A percentile compares a stretch with the other conserved stretches of the same genome.
phyloP scores from a whole-genome alignment of 2,797 vertebrate species.

The Malurus leucopterus region DNA sequence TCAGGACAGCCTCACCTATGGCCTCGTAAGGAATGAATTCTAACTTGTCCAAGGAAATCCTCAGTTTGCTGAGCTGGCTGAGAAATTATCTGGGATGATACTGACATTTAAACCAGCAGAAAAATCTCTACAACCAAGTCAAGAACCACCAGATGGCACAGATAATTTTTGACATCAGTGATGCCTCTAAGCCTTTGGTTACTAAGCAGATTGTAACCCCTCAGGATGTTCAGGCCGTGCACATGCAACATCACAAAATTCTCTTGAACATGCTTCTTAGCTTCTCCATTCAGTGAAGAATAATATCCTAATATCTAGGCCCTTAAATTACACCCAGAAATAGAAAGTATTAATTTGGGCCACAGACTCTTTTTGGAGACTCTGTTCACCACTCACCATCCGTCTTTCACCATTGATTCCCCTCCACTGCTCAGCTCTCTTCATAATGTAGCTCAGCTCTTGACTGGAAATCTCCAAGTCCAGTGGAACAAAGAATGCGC shows the following conservation, averaged over 20 bases:
- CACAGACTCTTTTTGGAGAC: neutral
- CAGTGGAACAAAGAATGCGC: slow-evolving; percentile 81
- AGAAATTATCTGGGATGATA: neutral
- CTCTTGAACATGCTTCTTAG: neutral
- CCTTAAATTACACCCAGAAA: neutral
- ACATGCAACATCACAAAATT: neutral
- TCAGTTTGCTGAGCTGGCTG: neutral
- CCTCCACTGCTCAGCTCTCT: slow-evolving; percentile 90
- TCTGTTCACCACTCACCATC: slow-evolving; percentile 75
- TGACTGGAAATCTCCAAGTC: slow-evolving; percentile 91
- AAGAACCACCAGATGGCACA: neutral
- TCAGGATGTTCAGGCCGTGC: neutral
- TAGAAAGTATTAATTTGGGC: neutral
- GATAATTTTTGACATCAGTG: neutral
- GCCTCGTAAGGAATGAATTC: neutral
- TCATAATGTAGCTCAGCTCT: slow-evolving; percentile 88
- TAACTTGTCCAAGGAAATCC: neutral
- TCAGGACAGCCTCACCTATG: neutral
- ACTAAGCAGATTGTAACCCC: neutral
- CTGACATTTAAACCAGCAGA: neutral
- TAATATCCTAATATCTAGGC: neutral
- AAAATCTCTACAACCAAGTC: neutral
- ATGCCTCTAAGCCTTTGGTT: neutral
- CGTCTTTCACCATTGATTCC: slow-evolving; percentile 86
- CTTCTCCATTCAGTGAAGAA: neutral